Conservation (phyloP, 2,113 vertebrate species). For the Solea senegalensis region DNA sequence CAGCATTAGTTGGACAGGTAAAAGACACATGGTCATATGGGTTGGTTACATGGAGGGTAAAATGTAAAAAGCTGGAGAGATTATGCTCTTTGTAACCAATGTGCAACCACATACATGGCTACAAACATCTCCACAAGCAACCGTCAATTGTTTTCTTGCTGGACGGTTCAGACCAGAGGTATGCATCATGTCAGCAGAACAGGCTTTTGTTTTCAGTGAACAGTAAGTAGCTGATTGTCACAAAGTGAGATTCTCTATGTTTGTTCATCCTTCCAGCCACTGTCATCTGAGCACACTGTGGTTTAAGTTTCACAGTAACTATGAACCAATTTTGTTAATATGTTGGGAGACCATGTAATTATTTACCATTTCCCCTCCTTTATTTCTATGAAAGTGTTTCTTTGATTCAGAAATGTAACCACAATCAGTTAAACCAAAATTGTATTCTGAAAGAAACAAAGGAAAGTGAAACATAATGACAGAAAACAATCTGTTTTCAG, state of each 20-base stretch:
- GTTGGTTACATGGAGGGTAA: conserved; percentile 39
- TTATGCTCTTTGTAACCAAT: conserved; percentile 13
- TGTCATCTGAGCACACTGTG: conserved; percentile 24
- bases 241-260: conserved; percentile 23
- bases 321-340: conserved; percentile 42
- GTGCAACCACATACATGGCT: conserved; percentile 20
- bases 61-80: conserved; percentile 4
- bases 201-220: conserved; percentile 26
- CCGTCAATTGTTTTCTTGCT: conserved; percentile 11
- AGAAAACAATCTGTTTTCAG: conserved; percentile 49
- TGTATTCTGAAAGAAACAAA: conserved; percentile 44
- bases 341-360: conserved; percentile 32
- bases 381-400: conserved; percentile 39
- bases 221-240: conserved; percentile 36
- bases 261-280: conserved; percentile 38
- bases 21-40: conserved; percentile 23
- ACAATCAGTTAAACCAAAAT: conserved; percentile 46
- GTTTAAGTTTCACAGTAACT: conserved; percentile 41
- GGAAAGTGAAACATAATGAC: conserved; percentile 49
- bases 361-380: conserved; percentile 34
- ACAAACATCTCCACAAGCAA: conserved; percentile 9
- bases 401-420: conserved; percentile 45
- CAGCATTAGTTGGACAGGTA: conserved; percentile 30
- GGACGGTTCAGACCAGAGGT: conserved; percentile 12
- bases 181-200: conserved; percentile 27